Percentiles rank a stretch among this genome's conserved stretches.
These are phyloP conservation scores for Eueides isabella DNA, from an alignment of 1,140 invertebrate species.

Conservation along the genomic window DNA sequence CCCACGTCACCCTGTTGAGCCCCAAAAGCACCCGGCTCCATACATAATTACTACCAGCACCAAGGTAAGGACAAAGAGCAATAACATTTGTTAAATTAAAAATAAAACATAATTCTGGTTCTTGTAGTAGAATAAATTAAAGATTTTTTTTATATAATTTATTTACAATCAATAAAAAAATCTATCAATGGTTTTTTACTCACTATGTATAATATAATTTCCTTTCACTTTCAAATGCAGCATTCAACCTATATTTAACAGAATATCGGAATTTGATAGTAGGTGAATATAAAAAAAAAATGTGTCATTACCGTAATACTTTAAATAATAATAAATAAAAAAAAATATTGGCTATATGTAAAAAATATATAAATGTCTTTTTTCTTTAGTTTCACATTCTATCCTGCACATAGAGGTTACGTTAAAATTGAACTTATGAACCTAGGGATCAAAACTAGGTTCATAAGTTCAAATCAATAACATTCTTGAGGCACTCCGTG, in stretches of 20 bases:
- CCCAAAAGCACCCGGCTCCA: conserved; percentile 70
- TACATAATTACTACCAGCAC: conserved; percentile 77
- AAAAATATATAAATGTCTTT: too few species aligned
- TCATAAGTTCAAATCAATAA: too few species aligned
- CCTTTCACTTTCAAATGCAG: conserved; percentile 3
- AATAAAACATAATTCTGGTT: too few species aligned
- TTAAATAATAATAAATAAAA: neutral
- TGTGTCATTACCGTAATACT: neutral
- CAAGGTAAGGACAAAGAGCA: conserved; percentile 49
- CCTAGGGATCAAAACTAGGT: too few species aligned
- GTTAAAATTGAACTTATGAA: too few species aligned
- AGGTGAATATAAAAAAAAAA: neutral
- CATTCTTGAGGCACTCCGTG: too few species aligned
- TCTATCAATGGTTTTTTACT: neutral
- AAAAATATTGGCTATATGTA: too few species aligned
- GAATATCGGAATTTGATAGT: neutral
- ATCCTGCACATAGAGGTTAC: too few species aligned
- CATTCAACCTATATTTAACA: neutral
- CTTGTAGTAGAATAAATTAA: neutral
- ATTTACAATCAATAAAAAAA: neutral
- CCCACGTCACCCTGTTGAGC: conserved; percentile 75
- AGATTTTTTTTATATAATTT: neutral
- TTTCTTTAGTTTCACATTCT: too few species aligned
- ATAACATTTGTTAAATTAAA: neutral
- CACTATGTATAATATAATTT: too few species aligned